phyloP scores from a whole-genome alignment of 2,797 vertebrate species.

The Microctenopoma steveboyesi region DNA sequence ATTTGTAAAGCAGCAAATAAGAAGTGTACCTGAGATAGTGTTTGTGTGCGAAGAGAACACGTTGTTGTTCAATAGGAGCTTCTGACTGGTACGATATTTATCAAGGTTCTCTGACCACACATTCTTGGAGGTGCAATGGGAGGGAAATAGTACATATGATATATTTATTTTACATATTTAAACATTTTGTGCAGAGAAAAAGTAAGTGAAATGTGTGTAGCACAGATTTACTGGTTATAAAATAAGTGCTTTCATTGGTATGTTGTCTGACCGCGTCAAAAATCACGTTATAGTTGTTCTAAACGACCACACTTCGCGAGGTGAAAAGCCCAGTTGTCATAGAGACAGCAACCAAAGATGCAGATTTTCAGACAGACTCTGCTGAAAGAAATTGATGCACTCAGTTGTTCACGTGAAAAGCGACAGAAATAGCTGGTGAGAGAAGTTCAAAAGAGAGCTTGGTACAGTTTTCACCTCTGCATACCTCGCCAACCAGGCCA shows the following conservation, averaged over 20 bases:
- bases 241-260: background rate
- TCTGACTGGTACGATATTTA: background rate
- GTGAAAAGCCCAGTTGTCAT: background rate
- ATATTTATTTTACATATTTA: background rate
- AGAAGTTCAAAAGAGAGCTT: too few species aligned
- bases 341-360: background rate
- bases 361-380: background rate
- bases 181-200: background rate
- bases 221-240: background rate
- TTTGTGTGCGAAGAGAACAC: conserved; percentile 11
- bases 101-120: background rate
- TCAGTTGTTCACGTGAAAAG: background rate
- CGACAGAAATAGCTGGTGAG: background rate
- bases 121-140: background rate
- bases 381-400: background rate
- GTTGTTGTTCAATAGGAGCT: background rate
- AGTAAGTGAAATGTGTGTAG: too few species aligned
- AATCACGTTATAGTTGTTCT: background rate
- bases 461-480: background rate
- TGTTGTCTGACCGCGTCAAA: background rate
- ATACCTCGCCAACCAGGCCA: background rate
- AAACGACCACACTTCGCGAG: background rate
- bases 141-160: background rate
- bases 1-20: conserved; percentile 31
- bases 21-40: conserved; percentile 3